A percentile compares a stretch with the other conserved stretches of the same genome.
Conservation (phyloP, 1,140 invertebrate genomes). For the Notospermus geniculatus region DNA sequence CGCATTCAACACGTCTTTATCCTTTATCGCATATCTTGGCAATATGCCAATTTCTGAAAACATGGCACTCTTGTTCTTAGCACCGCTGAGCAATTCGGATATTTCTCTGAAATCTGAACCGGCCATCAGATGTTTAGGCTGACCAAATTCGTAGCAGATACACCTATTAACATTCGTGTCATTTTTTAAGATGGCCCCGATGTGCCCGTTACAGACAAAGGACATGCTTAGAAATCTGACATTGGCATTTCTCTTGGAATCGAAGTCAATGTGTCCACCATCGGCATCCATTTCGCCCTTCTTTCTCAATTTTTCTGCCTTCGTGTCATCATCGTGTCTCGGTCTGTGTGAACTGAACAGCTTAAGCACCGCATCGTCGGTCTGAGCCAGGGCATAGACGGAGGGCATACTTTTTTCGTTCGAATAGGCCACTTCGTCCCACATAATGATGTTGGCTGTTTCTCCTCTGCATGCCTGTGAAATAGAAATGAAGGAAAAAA, state of each 20-base stretch:
- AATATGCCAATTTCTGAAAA: slow-evolving; percentile 9
- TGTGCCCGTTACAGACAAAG: slow-evolving; percentile 1
- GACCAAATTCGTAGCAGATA: slow-evolving; percentile 9
- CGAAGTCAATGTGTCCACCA: slow-evolving; percentile 7
- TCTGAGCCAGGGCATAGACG: slow-evolving; percentile 4
- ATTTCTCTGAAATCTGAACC: slow-evolving; percentile 10
- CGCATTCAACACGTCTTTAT: slow-evolving; percentile 2
- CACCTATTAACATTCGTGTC: slow-evolving; percentile 8
- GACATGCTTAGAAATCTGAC: slow-evolving; percentile 4
- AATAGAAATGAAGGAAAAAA: slow-evolving; percentile 2
- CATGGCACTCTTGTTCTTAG: slow-evolving; percentile 9
- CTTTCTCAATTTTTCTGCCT: slow-evolving; percentile 8
- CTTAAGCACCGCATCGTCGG: slow-evolving; percentile 5
- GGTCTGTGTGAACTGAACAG: slow-evolving; percentile 10
- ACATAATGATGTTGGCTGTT: slow-evolving; percentile 9
- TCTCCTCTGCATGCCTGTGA: slow-evolving; percentile 11
- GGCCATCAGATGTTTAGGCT: slow-evolving; percentile 4
- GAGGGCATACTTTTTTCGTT: slow-evolving; percentile 11
- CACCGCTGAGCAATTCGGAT: slow-evolving; percentile 10
- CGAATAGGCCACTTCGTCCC: slow-evolving; percentile 10
- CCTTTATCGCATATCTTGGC: slow-evolving; percentile 4
- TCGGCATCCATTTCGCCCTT: slow-evolving; percentile 2
- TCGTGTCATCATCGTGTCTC: slow-evolving; percentile 4
- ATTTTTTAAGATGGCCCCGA: slow-evolving; percentile 7
- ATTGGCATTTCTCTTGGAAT: slow-evolving; percentile 7